Percentiles rank a stretch among this genome's conserved stretches.
These are phyloP conservation scores for Enteromius afrohamiltoni DNA, from an alignment of 2,797 vertebrate species.

Conservation along the genomic window DNA sequence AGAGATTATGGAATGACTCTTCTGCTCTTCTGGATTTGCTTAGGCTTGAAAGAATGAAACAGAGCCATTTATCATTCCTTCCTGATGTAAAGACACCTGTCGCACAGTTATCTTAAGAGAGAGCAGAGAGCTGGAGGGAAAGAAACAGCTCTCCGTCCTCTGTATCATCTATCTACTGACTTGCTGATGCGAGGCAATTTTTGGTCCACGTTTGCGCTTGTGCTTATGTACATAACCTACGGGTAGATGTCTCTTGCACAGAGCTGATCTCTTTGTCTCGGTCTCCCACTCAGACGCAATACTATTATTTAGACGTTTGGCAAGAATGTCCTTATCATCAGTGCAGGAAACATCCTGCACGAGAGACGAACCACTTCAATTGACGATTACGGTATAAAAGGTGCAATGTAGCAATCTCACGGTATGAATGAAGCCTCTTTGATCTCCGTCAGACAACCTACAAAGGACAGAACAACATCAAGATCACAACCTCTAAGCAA, in stretches of 20 bases:
- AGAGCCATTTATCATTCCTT: slow-evolving; percentile 75
- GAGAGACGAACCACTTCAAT: slow-evolving; percentile 18
- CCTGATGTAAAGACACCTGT: slow-evolving; percentile 74
- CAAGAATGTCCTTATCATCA: slow-evolving; percentile 66
- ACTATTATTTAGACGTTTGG: slow-evolving; percentile 77
- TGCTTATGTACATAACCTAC: slow-evolving; percentile 66
- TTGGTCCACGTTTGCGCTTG: slow-evolving; percentile 24
- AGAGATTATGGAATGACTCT: background rate
- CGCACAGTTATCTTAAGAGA: slow-evolving; percentile 52
- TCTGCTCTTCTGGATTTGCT: slow-evolving; percentile 44
- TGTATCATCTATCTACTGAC: slow-evolving; percentile 58
- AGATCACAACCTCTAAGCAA: background rate
- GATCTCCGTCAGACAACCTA: slow-evolving; percentile 11
- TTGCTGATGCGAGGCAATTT: slow-evolving; percentile 72
- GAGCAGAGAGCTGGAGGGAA: slow-evolving; percentile 35
- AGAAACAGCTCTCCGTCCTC: slow-evolving; percentile 31
- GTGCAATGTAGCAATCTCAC: background rate
- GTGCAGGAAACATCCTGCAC: slow-evolving; percentile 3
- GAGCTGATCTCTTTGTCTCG: slow-evolving; percentile 76
- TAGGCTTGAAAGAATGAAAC: slow-evolving; percentile 61
- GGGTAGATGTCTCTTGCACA: slow-evolving; percentile 68
- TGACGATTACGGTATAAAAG: background rate
- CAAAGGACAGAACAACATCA: background rate
- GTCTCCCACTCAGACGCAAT: slow-evolving; percentile 66
- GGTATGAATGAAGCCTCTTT: background rate